phyloP scores from a whole-genome alignment of 1,140 invertebrate species.

The Drosophila paulistorum region DNA sequence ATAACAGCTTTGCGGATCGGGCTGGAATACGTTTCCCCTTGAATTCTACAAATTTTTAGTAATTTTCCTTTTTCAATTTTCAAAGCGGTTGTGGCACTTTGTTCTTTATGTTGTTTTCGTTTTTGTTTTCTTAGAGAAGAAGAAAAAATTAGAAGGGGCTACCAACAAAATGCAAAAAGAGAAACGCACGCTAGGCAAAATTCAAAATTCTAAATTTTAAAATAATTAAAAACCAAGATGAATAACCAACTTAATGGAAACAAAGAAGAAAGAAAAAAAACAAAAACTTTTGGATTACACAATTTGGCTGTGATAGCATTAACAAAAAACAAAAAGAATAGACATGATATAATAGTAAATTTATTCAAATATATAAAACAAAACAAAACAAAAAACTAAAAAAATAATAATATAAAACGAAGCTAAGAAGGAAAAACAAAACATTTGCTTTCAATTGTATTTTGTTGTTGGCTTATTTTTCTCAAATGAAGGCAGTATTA shows the following conservation, averaged over 20 bases:
- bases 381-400: slow-evolving; percentile 7
- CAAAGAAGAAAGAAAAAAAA: slow-evolving; percentile 49
- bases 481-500: slow-evolving; percentile 68
- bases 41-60: slow-evolving; percentile 4
- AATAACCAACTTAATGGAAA: slow-evolving; percentile 25
- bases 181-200: slow-evolving; percentile 76
- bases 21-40: not conserved
- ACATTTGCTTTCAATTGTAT: slow-evolving; percentile 41
- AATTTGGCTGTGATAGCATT: slow-evolving; percentile 83
- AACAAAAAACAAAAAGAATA: slow-evolving; percentile 25
- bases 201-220: slow-evolving; percentile 83
- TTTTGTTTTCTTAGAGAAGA: not conserved
- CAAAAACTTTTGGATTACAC: slow-evolving; percentile 82
- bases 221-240: slow-evolving; percentile 49
- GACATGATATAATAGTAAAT: slow-evolving; percentile 48
- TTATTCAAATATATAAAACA: slow-evolving; percentile 32
- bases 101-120: not conserved
- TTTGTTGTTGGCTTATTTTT: slow-evolving; percentile 76
- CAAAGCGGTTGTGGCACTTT: slow-evolving; percentile 25
- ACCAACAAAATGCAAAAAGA: slow-evolving; percentile 62
- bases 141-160: slow-evolving; percentile 8
- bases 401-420: slow-evolving; percentile 45
- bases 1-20: slow-evolving; percentile 28
- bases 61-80: slow-evolving; percentile 9
- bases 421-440: slow-evolving; percentile 27